Evolutionary conservation across 2,888 invertebrate species (phyloP), one percentile per base, ranked within the genome.

Genomic region (Drosophila diplacantha): DNA sequence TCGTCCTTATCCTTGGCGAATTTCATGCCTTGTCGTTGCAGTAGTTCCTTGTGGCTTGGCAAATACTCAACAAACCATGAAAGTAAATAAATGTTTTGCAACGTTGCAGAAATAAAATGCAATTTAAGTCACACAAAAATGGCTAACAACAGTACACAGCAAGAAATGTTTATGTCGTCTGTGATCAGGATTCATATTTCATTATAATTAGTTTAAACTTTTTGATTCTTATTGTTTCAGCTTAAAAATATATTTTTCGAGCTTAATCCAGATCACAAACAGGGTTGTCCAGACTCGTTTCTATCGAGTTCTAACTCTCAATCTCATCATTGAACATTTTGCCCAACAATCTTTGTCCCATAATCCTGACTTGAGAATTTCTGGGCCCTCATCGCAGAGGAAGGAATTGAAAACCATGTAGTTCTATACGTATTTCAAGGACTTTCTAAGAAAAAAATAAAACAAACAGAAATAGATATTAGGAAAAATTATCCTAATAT

Each of bases 41-140:
- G 53, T 39, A 58, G 69, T 66, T 74, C 69, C 80, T 81, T 81
- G 83, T 75, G 82, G 82, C 73, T 76, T 83, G 79, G 82, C 83
- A 83, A 77, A 79, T 81, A 82, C 73, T 79, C 84, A 84, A 83
- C 84, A 82, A 84, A 81, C 79, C 84, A 80, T 84, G 82, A 84
- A 84, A 84, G 79, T 81, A 84, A 83, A 83, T 84, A 81, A 81
- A 80, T 79, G 79, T 79, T 79, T 82, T 79, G 80, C 79, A 82
- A 82, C 82, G 80, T 82, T 80, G 80, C 82, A 77, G 81, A 78
- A 82, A 82, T 82, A 81, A 81, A 81, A 81, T 81, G 82, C 81
- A 81, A 82, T 81, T 81, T 81, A 81, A 81, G 72, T 82, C 77
- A 77, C 75, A 72, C 66, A 77, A 79, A 70, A 80, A 80, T 71